Percentiles rank a stretch among this genome's conserved stretches.
phyloP scores from a whole-genome alignment of 2,113 vertebrate species.

The Stomatorhinus ivindoensis region DNA sequence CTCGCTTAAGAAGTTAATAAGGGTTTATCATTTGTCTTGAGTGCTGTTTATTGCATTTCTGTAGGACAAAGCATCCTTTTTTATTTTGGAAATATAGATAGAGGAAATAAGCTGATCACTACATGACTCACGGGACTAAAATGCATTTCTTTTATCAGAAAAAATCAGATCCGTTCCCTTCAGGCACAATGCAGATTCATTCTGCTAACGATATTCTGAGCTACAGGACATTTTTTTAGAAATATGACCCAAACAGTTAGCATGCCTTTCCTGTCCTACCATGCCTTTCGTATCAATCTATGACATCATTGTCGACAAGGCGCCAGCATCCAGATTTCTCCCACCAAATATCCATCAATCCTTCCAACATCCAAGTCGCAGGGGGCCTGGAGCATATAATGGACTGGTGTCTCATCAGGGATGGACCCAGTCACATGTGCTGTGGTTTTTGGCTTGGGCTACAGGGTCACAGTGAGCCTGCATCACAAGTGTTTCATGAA shows the following conservation, averaged over 20 bases:
- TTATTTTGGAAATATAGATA: slow-evolving; percentile 23
- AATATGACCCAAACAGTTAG: slow-evolving; percentile 25
- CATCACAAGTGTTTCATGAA: background rate
- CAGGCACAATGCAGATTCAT: slow-evolving; percentile 18
- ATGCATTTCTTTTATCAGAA: slow-evolving; percentile 25
- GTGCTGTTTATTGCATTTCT: slow-evolving; percentile 23
- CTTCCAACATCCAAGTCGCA: background rate
- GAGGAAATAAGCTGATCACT: slow-evolving; percentile 23
- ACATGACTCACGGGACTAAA: slow-evolving; percentile 25
- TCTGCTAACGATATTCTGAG: slow-evolving; percentile 28
- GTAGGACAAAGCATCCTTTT: slow-evolving; percentile 17
- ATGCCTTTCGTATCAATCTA: slow-evolving; percentile 29
- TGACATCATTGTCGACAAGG: slow-evolving; percentile 38
- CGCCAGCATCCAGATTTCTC: background rate
- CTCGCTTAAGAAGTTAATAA: slow-evolving; percentile 22
- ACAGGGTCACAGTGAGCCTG: background rate
- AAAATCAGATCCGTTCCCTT: slow-evolving; percentile 19
- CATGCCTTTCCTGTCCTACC: slow-evolving; percentile 31
- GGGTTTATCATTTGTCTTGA: slow-evolving; percentile 19
- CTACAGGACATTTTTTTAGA: slow-evolving; percentile 28
- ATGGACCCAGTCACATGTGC: background rate
- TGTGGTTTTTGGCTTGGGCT: background rate
- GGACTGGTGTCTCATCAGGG: background rate
- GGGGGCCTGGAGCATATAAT: background rate
- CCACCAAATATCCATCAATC: background rate